Evolutionary conservation across 1,140 invertebrate genomes (phyloP).

Genomic region (Sitobion miscanthi): DNA sequence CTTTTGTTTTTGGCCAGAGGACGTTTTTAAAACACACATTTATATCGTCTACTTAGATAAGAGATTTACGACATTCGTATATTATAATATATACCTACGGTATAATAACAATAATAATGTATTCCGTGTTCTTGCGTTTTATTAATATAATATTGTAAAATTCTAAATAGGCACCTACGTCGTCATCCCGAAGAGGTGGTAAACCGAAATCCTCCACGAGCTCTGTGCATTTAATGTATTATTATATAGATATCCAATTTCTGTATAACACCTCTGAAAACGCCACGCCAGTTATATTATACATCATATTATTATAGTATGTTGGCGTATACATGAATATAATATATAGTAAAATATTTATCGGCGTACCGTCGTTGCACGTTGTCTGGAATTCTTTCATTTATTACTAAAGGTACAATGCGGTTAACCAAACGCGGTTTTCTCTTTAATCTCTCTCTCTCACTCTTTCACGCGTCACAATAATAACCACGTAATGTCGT

Average conservation of each 20-base stretch:
- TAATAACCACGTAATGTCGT: not conserved
- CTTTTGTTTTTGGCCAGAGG: constrained; percentile 26
- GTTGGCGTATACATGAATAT: too few species aligned
- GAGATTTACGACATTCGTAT: constrained; percentile 30
- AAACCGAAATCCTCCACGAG: not conserved
- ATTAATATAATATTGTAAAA: constrained; percentile 10
- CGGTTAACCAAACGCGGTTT: not conserved
- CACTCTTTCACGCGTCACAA: not conserved
- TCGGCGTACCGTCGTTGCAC: not conserved
- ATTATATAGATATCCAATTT: not conserved
- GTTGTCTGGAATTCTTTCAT: not conserved
- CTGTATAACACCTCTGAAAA: not conserved
- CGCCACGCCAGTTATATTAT: not conserved
- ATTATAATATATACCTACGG: not conserved
- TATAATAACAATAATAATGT: constrained; percentile 12
- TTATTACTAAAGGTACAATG: not conserved
- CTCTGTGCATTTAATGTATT: not conserved
- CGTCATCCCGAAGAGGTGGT: not conserved
- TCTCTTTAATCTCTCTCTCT: not conserved
- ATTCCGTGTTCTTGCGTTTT: not conserved
- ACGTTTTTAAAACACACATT: constrained; percentile 30
- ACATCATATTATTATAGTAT: too few species aligned
- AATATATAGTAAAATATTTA: not conserved
- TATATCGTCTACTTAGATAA: constrained; percentile 34
- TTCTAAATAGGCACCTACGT: not conserved